These are phyloP conservation scores for Sebastes trivittatus DNA, from an alignment of 2,797 vertebrate species.

Conservation along the genomic window DNA sequence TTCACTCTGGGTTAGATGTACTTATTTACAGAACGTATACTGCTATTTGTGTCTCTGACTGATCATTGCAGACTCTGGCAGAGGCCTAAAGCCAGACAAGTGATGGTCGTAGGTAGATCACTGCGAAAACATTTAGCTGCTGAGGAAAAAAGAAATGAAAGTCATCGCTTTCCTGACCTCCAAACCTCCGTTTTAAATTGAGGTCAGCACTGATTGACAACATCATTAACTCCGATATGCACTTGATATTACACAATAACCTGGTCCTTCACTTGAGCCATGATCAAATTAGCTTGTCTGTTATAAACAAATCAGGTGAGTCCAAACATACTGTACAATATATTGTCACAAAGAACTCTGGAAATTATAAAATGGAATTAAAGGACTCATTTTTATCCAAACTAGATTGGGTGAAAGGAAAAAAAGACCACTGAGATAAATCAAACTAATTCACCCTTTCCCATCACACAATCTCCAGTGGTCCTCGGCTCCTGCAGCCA, in stretches of 20 bases:
- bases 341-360: neutral
- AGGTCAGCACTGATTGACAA: conserved; percentile 71
- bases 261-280: conserved; percentile 49
- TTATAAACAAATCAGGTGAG: conserved; percentile 42
- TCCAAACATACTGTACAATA: neutral
- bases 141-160: conserved; percentile 51
- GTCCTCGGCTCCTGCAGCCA: conserved; percentile 32
- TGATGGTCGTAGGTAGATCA: conserved; percentile 13
- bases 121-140: conserved; percentile 12
- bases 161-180: conserved; percentile 49
- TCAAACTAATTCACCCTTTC: conserved; percentile 35
- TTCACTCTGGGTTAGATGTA: conserved; percentile 61
- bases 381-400: conserved; percentile 6
- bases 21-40: conserved; percentile 63
- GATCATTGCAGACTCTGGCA: conserved; percentile 41
- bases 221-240: conserved; percentile 68
- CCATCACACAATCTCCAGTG: conserved; percentile 40
- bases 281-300: conserved; percentile 43
- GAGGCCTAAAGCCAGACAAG: conserved; percentile 9
- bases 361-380: conserved; percentile 9
- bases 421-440: conserved; percentile 40
- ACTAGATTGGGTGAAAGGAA: conserved; percentile 31
- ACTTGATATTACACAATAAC: conserved; percentile 55
- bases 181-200: conserved; percentile 66
- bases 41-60: conserved; percentile 35